A percentile compares a stretch with the other conserved stretches of the same genome.
Evolutionary conservation across 2,888 invertebrate genomes (phyloP).

Genomic region (Timandra comae): DNA sequence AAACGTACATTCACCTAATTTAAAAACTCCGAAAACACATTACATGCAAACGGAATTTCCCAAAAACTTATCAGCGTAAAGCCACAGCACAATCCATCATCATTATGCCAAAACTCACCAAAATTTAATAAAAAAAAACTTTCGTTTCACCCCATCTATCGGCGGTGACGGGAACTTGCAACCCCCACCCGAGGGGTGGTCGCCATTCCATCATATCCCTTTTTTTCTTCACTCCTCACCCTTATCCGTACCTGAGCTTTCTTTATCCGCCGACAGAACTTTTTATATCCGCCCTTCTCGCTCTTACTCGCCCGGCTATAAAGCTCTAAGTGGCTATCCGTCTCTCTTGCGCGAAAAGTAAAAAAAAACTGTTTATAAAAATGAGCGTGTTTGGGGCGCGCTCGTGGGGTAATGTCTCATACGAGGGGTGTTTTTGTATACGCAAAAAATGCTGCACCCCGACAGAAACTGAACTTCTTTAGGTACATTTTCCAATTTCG

Average conservation of each 20-base stretch:
- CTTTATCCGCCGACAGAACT: slow-evolving; percentile 71
- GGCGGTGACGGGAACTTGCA: slow-evolving; percentile 50
- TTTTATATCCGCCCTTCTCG: slow-evolving; percentile 62
- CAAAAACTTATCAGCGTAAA: slow-evolving; percentile 68
- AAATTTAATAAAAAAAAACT: slow-evolving; percentile 74
- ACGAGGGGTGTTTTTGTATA: slow-evolving; percentile 68
- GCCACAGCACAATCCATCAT: slow-evolving; percentile 73
- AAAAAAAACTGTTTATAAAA: slow-evolving; percentile 74
- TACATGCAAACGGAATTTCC: slow-evolving; percentile 56
- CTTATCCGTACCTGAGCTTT: slow-evolving; percentile 75
- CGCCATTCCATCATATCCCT: slow-evolving; percentile 69
- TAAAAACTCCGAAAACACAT: slow-evolving; percentile 62
- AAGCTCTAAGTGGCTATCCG: slow-evolving; percentile 19
- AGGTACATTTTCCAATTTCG: slow-evolving; percentile 73
- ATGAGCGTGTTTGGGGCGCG: slow-evolving; percentile 59
- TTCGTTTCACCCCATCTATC: slow-evolving; percentile 65
- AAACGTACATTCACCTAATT: slow-evolving; percentile 47
- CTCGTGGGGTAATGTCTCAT: slow-evolving; percentile 71
- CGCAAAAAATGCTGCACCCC: slow-evolving; percentile 70
- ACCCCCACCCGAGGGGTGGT: slow-evolving; percentile 50
- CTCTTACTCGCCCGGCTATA: slow-evolving; percentile 26
- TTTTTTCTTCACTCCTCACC: slow-evolving; percentile 73
- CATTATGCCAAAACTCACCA: slow-evolving; percentile 70
- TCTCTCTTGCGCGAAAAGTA: slow-evolving; percentile 50
- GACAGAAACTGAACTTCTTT: slow-evolving; percentile 54